Evolutionary conservation across 2,113 vertebrate genomes (phyloP).

Genomic region (Dicentrarchus labrax): DNA sequence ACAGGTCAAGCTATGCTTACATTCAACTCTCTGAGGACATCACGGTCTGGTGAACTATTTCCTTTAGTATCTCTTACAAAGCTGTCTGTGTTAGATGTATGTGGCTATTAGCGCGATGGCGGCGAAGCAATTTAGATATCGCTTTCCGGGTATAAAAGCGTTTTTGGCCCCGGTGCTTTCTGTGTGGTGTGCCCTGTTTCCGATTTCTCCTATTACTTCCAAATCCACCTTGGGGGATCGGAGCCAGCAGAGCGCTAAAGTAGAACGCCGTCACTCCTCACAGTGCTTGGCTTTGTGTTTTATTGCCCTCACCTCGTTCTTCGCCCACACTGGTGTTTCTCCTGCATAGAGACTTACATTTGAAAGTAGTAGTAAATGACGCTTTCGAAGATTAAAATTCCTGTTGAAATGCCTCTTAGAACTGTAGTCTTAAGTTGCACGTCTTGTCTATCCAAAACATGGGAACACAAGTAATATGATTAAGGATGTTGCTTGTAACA

Average conservation of each 20-base stretch:
- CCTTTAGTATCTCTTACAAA: conserved; percentile 13
- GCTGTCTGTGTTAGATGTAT: conserved; percentile 6
- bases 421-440: background rate
- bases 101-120: conserved; percentile 6
- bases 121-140: conserved; percentile 32
- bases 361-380: background rate
- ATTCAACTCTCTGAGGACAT: conserved; percentile 16
- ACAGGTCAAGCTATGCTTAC: conserved; percentile 36
- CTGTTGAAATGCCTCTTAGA: background rate
- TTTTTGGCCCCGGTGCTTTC: conserved; percentile 7
- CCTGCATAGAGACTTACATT: background rate
- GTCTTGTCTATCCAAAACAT: background rate
- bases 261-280: background rate
- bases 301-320: background rate
- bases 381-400: background rate
- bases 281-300: conserved; percentile 12
- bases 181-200: conserved; percentile 14
- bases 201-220: conserved; percentile 31
- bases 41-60: conserved; percentile 8
- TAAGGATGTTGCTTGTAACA: background rate
- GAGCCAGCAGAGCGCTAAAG: conserved; percentile 36
- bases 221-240: conserved; percentile 6
- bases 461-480: background rate
- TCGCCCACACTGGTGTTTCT: conserved; percentile 10
- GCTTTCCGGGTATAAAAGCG: conserved; percentile 7